Conservation (phyloP, 2,888 invertebrate species). For the Dorcus hopei region DNA sequence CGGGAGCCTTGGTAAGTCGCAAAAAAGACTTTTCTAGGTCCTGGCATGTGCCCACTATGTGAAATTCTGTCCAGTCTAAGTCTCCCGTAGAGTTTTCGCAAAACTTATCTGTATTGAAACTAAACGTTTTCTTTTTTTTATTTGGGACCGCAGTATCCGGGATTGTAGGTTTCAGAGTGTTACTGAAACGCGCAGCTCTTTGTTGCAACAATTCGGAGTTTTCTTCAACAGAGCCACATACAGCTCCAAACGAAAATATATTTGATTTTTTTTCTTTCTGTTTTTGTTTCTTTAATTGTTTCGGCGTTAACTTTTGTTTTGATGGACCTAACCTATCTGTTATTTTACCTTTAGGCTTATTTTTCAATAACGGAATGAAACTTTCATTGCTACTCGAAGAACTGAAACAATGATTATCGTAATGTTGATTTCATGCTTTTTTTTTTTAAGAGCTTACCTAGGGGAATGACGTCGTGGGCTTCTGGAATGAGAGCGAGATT, state of each 20-base stretch:
- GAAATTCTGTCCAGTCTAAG: conserved; percentile 81
- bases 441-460: conserved; percentile 33
- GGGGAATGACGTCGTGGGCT: conserved; percentile 40
- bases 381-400: conserved; percentile 22
- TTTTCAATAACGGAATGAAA: conserved; percentile 47
- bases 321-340: conserved; percentile 57
- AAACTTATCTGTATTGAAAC: conserved; percentile 36
- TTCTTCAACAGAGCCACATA: conserved; percentile 56
- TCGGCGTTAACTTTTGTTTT: conserved; percentile 40
- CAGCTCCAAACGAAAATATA: conserved; percentile 49
- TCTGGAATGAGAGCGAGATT: conserved; percentile 47
- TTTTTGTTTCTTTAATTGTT: conserved; percentile 52
- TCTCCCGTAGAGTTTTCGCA: conserved; percentile 65
- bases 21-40: conserved; percentile 96
- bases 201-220: conserved; percentile 79
- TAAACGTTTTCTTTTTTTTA: conserved; percentile 23
- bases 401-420: conserved; percentile 17
- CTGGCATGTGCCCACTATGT: conserved; percentile 91
- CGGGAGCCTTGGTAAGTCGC: conserved; percentile 93
- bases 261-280: conserved; percentile 52
- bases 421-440: neutral
- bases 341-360: conserved; percentile 51
- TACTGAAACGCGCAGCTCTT: conserved; percentile 84
- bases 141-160: conserved; percentile 7
- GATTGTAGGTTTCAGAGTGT: conserved; percentile 31